A percentile compares a stretch with the other conserved stretches of the same genome.
Evolutionary conservation across 2,113 vertebrate species (phyloP).

Genomic region (Xenopus borealis): DNA sequence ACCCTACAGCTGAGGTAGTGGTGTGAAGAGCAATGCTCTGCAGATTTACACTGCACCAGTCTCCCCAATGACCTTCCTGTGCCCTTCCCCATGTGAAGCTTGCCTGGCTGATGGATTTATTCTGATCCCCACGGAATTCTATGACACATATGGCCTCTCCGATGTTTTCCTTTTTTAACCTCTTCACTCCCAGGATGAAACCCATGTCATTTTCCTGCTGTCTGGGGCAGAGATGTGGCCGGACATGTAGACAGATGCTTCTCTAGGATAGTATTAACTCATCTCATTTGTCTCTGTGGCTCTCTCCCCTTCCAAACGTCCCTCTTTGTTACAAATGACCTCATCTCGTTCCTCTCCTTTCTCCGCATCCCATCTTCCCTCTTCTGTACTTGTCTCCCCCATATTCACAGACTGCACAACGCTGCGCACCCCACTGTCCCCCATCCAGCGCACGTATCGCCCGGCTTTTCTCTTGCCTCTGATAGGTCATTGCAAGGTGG

Average conservation of each 20-base stretch:
- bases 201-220: no score
- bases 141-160: not conserved
- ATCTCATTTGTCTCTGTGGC: not conserved
- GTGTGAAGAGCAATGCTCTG: not conserved
- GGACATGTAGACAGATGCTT: no score
- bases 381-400: not conserved
- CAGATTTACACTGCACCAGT: not conserved
- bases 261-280: no score
- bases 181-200: no score
- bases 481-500: no score
- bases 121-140: not conserved
- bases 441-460: no score
- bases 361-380: not conserved
- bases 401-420: not conserved
- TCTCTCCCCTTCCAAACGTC: not conserved
- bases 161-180: not conserved
- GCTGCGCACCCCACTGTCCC: no score
- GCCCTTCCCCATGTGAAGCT: conserved; percentile 22
- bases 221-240: no score
- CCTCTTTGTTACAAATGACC: no score
- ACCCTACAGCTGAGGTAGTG: not conserved
- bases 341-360: not conserved
- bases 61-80: conserved; percentile 30
- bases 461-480: no score
- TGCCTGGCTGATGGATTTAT: not conserved